These are phyloP conservation scores for Harpalus rufipes DNA, from an alignment of 2,888 invertebrate genomes.

Conservation along the genomic window DNA sequence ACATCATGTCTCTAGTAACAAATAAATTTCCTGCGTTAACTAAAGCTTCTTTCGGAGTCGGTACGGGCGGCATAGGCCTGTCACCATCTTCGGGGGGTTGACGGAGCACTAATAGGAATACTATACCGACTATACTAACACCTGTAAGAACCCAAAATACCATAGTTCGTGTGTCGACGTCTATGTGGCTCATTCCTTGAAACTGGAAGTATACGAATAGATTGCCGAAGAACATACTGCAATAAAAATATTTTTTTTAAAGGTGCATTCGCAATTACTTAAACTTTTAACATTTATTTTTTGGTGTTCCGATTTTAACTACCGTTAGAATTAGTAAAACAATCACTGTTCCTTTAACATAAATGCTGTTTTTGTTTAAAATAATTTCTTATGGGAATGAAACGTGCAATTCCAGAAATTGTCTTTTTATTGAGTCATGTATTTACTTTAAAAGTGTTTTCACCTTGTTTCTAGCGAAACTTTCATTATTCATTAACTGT, in stretches of 20 bases:
- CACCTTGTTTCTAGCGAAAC: conserved; percentile 20
- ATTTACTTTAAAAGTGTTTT: conserved; percentile 30
- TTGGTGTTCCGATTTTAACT: too few relatives aligned
- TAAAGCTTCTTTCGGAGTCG: conserved; percentile 84
- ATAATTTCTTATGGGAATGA: too few relatives aligned
- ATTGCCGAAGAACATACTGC: conserved; percentile 96
- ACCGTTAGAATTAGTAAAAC: too few relatives aligned
- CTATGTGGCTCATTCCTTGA: conserved; percentile 87
- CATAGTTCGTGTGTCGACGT: conserved; percentile 84
- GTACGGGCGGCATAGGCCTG: conserved; percentile 75
- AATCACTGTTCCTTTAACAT: too few relatives aligned
- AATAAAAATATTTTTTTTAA: conserved; percentile 73
- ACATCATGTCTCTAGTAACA: conserved; percentile 89
- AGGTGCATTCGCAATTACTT: too few relatives aligned
- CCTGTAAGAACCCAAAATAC: conserved; percentile 90
- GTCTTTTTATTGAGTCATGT: conserved; percentile 6
- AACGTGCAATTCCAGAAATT: too few relatives aligned
- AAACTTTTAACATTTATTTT: too few relatives aligned
- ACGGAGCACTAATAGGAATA: conserved; percentile 83
- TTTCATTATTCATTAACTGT: not conserved
- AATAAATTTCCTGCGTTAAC: conserved; percentile 88
- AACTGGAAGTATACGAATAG: conserved; percentile 96
- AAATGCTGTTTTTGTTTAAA: too few relatives aligned
- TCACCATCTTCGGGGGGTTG: conserved; percentile 78
- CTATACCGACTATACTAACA: conserved; percentile 85